Evolutionary conservation across 2,113 vertebrate species (phyloP).

Genomic region (Alectura lathami): DNA sequence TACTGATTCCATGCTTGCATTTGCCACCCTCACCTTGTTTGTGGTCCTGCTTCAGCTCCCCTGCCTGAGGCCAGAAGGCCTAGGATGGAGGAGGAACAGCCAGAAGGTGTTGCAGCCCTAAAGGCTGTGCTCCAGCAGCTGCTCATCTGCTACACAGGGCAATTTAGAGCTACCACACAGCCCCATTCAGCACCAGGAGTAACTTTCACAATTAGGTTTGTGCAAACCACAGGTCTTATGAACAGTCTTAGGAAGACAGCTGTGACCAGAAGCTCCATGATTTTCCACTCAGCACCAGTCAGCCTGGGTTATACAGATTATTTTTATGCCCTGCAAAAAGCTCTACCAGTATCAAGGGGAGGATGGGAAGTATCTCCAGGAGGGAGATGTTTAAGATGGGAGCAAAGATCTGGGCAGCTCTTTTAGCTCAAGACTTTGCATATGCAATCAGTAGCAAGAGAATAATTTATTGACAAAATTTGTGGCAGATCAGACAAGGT

Average conservation of each 20-base stretch:
- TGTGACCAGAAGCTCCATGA: neutral
- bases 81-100: rapidly evolving
- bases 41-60: neutral
- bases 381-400: neutral
- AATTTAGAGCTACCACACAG: no score
- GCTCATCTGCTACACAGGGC: neutral
- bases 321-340: neutral
- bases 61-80: no score
- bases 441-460: neutral
- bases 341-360: neutral
- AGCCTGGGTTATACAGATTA: neutral
- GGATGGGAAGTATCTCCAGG: rapidly evolving
- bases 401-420: neutral
- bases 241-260: neutral
- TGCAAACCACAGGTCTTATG: neutral
- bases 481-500: conserved; percentile 60
- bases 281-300: neutral
- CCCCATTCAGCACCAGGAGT: rapidly evolving
- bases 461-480: conserved; percentile 58
- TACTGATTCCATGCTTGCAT: neutral
- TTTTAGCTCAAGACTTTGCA: neutral
- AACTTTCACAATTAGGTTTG: neutral
- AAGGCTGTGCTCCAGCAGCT: neutral
- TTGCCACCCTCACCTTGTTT: neutral
- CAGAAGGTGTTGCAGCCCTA: neutral